A percentile compares a stretch with the other conserved stretches of the same genome.
Evolutionary conservation across 2,888 invertebrate species (phyloP).

Genomic region (Ormyrus pomaceus): DNA sequence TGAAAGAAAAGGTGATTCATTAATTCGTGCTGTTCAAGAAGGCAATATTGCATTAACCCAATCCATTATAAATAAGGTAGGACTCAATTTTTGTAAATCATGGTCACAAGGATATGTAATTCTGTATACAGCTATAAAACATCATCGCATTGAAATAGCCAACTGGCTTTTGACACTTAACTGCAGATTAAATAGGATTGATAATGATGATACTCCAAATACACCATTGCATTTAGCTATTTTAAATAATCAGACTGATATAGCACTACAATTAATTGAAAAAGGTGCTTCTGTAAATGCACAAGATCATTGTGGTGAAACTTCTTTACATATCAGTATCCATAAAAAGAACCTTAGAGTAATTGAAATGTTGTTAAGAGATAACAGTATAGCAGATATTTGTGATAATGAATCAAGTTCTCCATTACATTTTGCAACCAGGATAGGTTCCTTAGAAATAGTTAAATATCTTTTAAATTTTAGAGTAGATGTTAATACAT

Average conservation of each 20-base stretch:
- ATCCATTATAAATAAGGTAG: constrained; percentile 14
- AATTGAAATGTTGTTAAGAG: constrained; percentile 27
- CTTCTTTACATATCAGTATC: constrained; percentile 38
- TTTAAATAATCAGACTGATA: background rate
- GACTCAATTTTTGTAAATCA: constrained; percentile 11
- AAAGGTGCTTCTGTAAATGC: constrained; percentile 33
- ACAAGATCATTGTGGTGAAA: constrained; percentile 26
- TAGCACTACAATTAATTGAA: constrained; percentile 15
- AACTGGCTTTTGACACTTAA: constrained; percentile 33
- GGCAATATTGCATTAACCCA: constrained; percentile 26
- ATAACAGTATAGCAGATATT: constrained; percentile 9
- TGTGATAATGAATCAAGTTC: constrained; percentile 16
- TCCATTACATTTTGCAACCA: constrained; percentile 45
- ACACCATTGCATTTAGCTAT: constrained; percentile 44
- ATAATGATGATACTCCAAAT: background rate
- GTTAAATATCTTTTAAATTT: constrained; percentile 10
- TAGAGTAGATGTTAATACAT: constrained; percentile 16
- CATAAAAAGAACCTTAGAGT: constrained; percentile 17
- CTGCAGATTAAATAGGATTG: constrained; percentile 32
- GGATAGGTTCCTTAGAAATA: constrained; percentile 13
- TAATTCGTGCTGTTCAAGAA: constrained; percentile 15
- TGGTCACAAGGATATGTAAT: constrained; percentile 34
- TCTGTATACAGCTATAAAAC: constrained; percentile 19
- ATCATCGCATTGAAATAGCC: constrained; percentile 18
- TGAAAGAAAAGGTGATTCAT: background rate